Base-by-base conservation (phyloP, 2,797 vertebrate species). In the Liparis tanakae region DNA sequence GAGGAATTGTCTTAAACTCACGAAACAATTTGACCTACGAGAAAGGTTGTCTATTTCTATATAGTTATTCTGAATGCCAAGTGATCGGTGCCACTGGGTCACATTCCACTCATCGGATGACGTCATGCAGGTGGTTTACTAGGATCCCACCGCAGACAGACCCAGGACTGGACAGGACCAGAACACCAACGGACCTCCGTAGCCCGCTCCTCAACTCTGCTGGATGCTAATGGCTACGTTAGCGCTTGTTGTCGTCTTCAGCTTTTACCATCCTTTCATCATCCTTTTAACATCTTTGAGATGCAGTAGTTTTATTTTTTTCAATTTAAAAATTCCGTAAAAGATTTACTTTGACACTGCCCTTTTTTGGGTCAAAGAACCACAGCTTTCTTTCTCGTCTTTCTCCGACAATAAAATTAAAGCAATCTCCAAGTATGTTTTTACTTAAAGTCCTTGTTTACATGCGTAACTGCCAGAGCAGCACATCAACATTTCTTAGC, bases 381-480 rank as follows among this genome's bases (percentile, higher is more conserved):
- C 79, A 78, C 64, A 43, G 61, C 54, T 74, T 61, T 61, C 39
- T 30, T 61, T 7, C 10, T 25, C 62, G 3, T 84, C 86, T 39
- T 58, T 79, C 80, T 72, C 4, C 58, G 80, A 83, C 76, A 89
- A 92, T 73, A 89, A 83, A 85, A 79, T 82, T 70, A 87, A 89
- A 91, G 81, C 83, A 83, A 85, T 84, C 61, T 86, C 72, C 54
- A 79, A 68, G 68, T 86, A 72, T 84, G 72, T 85, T 92, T 68
- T 90, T 95, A 94, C 94, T 94, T 92, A 94, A 96, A 90, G 90
- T 93, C 85, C 87, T 84, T 87, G 87, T 89, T 91, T 87, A 94
- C 97, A 97, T 97, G 96, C 96, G 95, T 91, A 86, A 96, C 93
- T 95, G 94, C 94, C 93, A 85, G 89, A 95, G 94, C 94, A 94